Conservation (phyloP, 2,113 vertebrate species). For the Pituophis catenifer region DNA sequence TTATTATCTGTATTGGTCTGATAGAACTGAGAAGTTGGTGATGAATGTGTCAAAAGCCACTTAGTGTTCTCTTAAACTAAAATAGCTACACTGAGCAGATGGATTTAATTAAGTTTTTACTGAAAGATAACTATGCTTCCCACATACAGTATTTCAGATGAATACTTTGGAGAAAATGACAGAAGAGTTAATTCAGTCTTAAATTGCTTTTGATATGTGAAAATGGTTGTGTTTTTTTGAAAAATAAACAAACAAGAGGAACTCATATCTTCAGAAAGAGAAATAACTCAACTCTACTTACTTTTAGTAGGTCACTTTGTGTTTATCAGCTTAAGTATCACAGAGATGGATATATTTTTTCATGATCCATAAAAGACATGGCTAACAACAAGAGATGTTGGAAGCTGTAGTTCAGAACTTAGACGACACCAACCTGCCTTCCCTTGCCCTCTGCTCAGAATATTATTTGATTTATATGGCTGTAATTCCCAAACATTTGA, state of each 20-base stretch:
- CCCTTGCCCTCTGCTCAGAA: neutral
- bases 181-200: neutral
- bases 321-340: neutral
- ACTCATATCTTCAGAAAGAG: neutral
- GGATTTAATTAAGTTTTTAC: conserved; percentile 1
- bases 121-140: neutral
- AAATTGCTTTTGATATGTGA: neutral
- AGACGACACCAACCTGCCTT: neutral
- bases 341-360: neutral
- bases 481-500: neutral
- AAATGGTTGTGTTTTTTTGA: neutral
- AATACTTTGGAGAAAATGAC: neutral
- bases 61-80: neutral
- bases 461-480: neutral
- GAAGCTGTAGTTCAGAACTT: neutral
- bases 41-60: neutral
- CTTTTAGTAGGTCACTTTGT: neutral
- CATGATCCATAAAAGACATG: neutral
- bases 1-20: neutral
- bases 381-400: neutral
- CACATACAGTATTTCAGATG: neutral
- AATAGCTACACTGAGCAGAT: neutral
- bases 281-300: neutral
- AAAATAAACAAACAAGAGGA: neutral
- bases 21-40: neutral